Conservation (phyloP, 2,113 vertebrate genomes). For the Myotis davidii region DNA sequence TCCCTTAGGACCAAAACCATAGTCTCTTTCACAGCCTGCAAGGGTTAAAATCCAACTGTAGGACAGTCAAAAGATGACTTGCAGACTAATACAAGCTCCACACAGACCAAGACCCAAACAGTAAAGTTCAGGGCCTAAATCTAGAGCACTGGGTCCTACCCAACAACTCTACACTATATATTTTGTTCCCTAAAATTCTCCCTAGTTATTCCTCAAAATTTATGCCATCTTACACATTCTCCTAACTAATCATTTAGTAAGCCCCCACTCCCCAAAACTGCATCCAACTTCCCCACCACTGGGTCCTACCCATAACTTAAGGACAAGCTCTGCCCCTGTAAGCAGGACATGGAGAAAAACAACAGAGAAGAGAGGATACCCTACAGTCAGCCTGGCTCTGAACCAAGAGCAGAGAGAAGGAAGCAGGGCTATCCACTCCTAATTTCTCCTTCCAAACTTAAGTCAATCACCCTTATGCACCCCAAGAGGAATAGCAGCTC, state of each 20-base stretch:
- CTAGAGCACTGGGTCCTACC: background rate
- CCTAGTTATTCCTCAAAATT: background rate
- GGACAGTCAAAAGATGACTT: background rate
- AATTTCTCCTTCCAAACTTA: background rate
- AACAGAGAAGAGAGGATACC: background rate
- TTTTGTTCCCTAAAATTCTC: background rate
- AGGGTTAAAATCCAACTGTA: background rate
- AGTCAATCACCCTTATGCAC: accelerated
- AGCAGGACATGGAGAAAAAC: background rate
- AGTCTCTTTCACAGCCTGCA: background rate
- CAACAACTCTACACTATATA: background rate
- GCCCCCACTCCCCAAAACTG: background rate
- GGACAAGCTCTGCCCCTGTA: background rate
- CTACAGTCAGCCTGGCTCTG: background rate
- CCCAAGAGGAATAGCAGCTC: accelerated
- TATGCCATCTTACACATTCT: background rate
- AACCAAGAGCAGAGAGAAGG: background rate
- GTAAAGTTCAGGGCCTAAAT: background rate
- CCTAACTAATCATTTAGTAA: background rate
- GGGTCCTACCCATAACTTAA: background rate
- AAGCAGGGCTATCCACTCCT: background rate
- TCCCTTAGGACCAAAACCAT: background rate
- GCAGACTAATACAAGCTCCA: background rate
- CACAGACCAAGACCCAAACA: background rate
- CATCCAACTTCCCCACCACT: background rate